Evolutionary conservation across 2,888 invertebrate genomes (phyloP).

Genomic region (Parnassius mnemosyne): DNA sequence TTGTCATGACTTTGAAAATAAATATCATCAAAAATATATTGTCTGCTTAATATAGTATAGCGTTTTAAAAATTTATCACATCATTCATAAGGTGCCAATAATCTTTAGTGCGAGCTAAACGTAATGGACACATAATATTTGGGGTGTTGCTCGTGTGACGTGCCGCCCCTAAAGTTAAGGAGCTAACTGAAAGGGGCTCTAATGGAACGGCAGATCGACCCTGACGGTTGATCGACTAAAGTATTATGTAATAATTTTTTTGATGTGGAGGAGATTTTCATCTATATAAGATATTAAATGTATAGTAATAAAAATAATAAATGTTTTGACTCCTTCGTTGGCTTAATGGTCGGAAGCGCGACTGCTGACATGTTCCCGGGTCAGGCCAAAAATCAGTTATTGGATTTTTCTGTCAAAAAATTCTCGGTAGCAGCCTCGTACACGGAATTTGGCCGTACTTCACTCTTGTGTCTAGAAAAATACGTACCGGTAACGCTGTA

Average conservation of each 20-base stretch:
- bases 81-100: slow-evolving; percentile 3
- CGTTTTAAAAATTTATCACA: neutral
- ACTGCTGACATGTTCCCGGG: too few relatives aligned
- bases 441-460: too few relatives aligned
- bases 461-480: too few relatives aligned
- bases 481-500: too few relatives aligned
- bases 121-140: slow-evolving; percentile 16
- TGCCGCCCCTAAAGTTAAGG: slow-evolving; percentile 21
- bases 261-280: neutral
- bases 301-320: too few relatives aligned
- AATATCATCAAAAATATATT: neutral
- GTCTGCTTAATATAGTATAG: neutral
- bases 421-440: too few relatives aligned
- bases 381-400: too few relatives aligned
- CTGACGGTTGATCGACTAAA: slow-evolving; percentile 8
- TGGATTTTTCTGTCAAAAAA: too few relatives aligned
- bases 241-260: slow-evolving; percentile 11
- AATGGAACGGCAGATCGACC: slow-evolving; percentile 12
- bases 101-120: slow-evolving; percentile 4
- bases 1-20: neutral
- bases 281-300: too few relatives aligned
- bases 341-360: too few relatives aligned
- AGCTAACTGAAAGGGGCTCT: slow-evolving; percentile 16
- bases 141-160: slow-evolving; percentile 15
- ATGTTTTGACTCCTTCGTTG: too few relatives aligned